phyloP scores from a whole-genome alignment of 2,888 invertebrate genomes.

The Archips crataeganus region DNA sequence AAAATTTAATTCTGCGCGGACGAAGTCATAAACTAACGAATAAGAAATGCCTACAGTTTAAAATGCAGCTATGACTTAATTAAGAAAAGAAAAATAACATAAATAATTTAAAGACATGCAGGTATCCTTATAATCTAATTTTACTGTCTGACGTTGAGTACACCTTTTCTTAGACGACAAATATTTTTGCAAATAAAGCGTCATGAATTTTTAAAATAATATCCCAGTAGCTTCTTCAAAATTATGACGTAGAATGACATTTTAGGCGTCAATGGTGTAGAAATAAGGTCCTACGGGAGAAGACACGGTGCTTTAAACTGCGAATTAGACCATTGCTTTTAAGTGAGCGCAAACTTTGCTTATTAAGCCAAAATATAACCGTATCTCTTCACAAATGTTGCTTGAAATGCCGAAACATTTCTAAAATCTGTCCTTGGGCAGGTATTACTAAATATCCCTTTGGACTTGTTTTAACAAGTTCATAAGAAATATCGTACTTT shows the following conservation, averaged over 20 bases:
- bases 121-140: neutral
- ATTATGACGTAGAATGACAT: slow-evolving; percentile 26
- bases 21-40: too few species aligned
- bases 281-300: slow-evolving; percentile 31
- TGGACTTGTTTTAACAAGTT: neutral
- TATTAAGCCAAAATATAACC: slow-evolving; percentile 46
- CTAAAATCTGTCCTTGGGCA: slow-evolving; percentile 2
- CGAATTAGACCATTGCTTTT: slow-evolving; percentile 47
- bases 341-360: slow-evolving; percentile 46
- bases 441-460: slow-evolving; percentile 7
- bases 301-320: slow-evolving; percentile 20
- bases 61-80: too few species aligned
- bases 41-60: too few species aligned
- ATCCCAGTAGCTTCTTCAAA: slow-evolving; percentile 19
- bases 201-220: slow-evolving; percentile 14
- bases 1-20: too few species aligned
- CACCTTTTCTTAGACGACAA: slow-evolving; percentile 7
- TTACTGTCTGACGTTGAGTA: neutral
- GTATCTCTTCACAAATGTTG: slow-evolving; percentile 23
- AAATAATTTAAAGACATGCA: neutral
- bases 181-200: neutral
- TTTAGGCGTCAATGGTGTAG: slow-evolving; percentile 36
- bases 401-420: slow-evolving; percentile 23
- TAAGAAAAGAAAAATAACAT: neutral
- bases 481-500: too few species aligned